These are phyloP conservation scores for Cyclargus thomasi DNA, from an alignment of 1,140 invertebrate species.

Conservation along the genomic window DNA sequence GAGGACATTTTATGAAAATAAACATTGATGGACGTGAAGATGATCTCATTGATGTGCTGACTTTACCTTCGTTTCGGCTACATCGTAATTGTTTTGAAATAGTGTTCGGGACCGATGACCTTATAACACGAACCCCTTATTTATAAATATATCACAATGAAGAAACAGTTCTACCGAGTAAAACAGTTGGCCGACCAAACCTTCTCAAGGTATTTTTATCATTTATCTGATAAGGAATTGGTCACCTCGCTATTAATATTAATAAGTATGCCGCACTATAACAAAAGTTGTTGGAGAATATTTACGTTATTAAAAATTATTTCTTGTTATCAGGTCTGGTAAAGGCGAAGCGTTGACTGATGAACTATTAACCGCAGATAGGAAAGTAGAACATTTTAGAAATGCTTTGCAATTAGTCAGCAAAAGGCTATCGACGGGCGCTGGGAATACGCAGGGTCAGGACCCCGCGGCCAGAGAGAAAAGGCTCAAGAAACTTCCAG, in stretches of 20 bases:
- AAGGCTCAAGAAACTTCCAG: conserved; percentile 77
- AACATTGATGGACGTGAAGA: conserved; percentile 49
- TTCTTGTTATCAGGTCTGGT: conserved; percentile 80
- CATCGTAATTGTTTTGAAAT: conserved; percentile 69
- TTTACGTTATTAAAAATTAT: conserved; percentile 18
- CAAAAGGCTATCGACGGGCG: conserved; percentile 78
- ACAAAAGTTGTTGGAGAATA: conserved; percentile 13
- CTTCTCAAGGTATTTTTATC: conserved; percentile 84
- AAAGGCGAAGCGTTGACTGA: conserved; percentile 91
- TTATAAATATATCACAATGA: conserved; percentile 76
- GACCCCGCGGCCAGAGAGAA: conserved; percentile 84
- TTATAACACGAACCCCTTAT: conserved; percentile 53
- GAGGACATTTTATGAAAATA: conserved; percentile 35
- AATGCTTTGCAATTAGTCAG: conserved; percentile 82
- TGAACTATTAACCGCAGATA: conserved; percentile 90
- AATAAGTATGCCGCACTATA: background rate
- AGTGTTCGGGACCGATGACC: conserved; percentile 69
- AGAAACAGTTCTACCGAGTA: conserved; percentile 91
- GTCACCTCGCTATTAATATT: conserved; percentile 17
- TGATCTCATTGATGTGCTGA: conserved; percentile 73
- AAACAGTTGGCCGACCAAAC: conserved; percentile 93
- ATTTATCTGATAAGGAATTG: conserved; percentile 60
- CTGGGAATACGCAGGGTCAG: conserved; percentile 73
- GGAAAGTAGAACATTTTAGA: conserved; percentile 89
- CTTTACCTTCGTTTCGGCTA: conserved; percentile 66